These are phyloP conservation scores for Phorcus lineatus DNA, from an alignment of 2,888 invertebrate species.

Conservation along the genomic window DNA sequence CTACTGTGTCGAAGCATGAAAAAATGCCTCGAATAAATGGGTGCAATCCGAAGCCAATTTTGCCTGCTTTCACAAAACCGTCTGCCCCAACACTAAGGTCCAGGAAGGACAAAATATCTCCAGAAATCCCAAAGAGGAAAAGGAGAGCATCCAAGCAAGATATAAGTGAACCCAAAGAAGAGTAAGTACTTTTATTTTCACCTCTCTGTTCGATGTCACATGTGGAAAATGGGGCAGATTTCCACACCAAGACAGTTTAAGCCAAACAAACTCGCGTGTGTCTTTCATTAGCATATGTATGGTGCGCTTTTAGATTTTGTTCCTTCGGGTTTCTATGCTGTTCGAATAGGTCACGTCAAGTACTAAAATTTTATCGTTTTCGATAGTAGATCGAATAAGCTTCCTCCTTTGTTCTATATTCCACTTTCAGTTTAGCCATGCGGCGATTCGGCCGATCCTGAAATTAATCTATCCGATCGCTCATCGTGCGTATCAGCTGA, in stretches of 20 bases:
- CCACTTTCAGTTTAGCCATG: no score
- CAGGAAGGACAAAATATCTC: slow-evolving; percentile 58
- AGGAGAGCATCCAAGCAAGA: slow-evolving; percentile 59
- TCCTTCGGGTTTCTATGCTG: neutral
- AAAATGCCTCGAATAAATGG: slow-evolving; percentile 35
- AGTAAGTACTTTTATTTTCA: slow-evolving; percentile 46
- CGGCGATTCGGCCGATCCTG: no score
- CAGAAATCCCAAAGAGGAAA: slow-evolving; percentile 54
- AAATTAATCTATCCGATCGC: no score
- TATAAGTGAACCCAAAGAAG: slow-evolving; percentile 47
- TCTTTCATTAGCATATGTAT: slow-evolving; percentile 37
- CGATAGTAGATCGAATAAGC: no score
- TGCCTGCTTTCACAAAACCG: slow-evolving; percentile 61
- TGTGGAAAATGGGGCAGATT: neutral
- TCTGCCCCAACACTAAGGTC: slow-evolving; percentile 67
- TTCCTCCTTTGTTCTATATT: no score
- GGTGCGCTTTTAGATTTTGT: neutral
- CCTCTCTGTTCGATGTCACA: slow-evolving; percentile 22
- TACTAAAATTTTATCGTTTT: no score
- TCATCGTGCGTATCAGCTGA: no score
- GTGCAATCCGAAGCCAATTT: slow-evolving; percentile 21
- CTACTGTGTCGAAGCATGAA: slow-evolving; percentile 48
- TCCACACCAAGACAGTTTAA: neutral
- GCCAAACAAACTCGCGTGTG: slow-evolving; percentile 16
- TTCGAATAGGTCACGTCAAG: neutral